Evolutionary conservation across 2,888 invertebrate species (phyloP).

Genomic region (Heliconius charithonia): DNA sequence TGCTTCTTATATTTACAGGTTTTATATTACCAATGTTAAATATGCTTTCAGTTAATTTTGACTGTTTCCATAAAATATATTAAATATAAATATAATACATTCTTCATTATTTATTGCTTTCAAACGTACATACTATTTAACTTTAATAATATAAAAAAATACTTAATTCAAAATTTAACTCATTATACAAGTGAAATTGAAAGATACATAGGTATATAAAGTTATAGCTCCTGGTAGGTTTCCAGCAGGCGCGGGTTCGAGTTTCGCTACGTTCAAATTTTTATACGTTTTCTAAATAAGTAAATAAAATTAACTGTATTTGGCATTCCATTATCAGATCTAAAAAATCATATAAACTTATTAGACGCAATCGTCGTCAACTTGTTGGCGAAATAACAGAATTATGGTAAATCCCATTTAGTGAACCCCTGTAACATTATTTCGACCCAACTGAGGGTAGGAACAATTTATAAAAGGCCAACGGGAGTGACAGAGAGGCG

Average conservation of each 20-base stretch:
- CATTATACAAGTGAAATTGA: background rate
- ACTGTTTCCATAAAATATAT: background rate
- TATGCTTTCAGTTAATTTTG: background rate
- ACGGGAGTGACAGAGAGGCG: slow-evolving; percentile 74
- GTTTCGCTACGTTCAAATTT: too few relatives aligned
- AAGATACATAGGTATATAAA: background rate
- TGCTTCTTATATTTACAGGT: slow-evolving; percentile 28
- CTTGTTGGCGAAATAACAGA: slow-evolving; percentile 73
- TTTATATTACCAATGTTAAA: slow-evolving; percentile 13
- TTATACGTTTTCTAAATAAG: too few relatives aligned
- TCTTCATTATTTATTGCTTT: background rate
- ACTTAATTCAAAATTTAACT: background rate
- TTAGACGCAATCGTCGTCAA: slow-evolving; percentile 56
- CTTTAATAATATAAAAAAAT: background rate
- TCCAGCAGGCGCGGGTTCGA: too few relatives aligned
- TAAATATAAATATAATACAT: background rate
- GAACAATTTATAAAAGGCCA: slow-evolving; percentile 76
- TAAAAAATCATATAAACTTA: slow-evolving; percentile 32
- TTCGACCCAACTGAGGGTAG: slow-evolving; percentile 70
- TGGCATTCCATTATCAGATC: background rate
- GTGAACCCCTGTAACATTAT: slow-evolving; percentile 73
- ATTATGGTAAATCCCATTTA: slow-evolving; percentile 79
- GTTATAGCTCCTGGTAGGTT: too few relatives aligned
- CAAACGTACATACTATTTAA: background rate
- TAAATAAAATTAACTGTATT: background rate